Base-by-base conservation (phyloP, 2,797 vertebrate species). In the Thripadectes ignobilis region DNA sequence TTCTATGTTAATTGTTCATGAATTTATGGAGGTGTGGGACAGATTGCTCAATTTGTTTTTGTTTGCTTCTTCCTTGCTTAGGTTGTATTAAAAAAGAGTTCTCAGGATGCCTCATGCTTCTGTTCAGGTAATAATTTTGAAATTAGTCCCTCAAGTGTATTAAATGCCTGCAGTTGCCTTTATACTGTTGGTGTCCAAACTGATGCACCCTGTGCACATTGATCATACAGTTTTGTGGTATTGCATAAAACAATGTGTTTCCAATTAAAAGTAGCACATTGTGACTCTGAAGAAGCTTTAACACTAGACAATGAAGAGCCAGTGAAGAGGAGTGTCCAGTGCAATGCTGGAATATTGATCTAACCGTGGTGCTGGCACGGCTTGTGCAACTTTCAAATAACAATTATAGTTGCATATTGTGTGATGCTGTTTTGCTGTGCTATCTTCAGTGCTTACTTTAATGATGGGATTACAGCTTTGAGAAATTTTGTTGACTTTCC, bases 321-420 rank as follows among this genome's bases (percentile, higher is more conserved):
- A 1, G 21, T n/a, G 63, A 34, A 62, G 29, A 12, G 16, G 51
- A 17, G 16, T 1, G 1, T 27, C 21, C 29, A 13, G 3, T 34
- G 18, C 22, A 15, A 22, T 8, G 8, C n/a, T 68, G 34, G 5
- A n/a, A 43, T 32, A 10, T 2, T 19, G 36, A 19, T 41, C 2
- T 18, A 45, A 62, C 8, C 6, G 16, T 26, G 17, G 22, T 46
- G 24, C 36, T 66, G 24, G 57, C 22, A 55, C 0, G 0, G 30
- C 27, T 17, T 74, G 52, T 32, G 49, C 17, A 32, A 15, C n/a
- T 57, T 58, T 34, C 26, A 67, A 7, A 39, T n/a, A 59, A 38
- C 41, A 48, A 7, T 24, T 46, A 22, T 1, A 59, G 27, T 2
- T 67, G 34, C 38, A 29, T 72, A 22, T 54, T 62, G 20, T 34